Evolutionary conservation across 2,113 vertebrate genomes (phyloP).

Genomic region (Dromas ardeola): DNA sequence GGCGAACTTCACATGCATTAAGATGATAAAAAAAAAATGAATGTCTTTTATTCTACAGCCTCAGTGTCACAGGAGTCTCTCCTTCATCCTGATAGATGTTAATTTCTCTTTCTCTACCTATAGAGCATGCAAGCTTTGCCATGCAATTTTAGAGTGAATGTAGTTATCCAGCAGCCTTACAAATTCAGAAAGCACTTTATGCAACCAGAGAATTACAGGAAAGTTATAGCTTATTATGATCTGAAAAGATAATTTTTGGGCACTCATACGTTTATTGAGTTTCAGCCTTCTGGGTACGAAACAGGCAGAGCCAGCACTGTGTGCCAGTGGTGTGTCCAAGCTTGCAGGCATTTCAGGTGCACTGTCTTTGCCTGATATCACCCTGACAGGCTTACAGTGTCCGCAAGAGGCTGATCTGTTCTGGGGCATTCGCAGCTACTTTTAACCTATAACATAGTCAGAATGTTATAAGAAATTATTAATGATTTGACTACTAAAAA

Average conservation of each 20-base stretch:
- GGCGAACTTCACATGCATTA: background rate
- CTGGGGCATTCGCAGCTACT: background rate
- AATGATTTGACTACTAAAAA: background rate
- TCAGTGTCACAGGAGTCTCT: background rate
- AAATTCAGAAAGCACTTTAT: background rate
- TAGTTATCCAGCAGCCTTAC: background rate
- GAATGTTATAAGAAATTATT: background rate
- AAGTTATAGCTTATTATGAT: background rate
- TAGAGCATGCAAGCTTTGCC: background rate
- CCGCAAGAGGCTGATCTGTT: background rate
- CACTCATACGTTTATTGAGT: background rate
- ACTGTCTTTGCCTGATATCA: accelerated
- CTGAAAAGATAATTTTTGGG: background rate
- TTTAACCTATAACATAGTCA: background rate
- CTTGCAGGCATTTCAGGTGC: background rate
- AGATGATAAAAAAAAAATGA: background rate
- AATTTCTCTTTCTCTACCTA: background rate
- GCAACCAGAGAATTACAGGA: background rate
- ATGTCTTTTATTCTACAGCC: background rate
- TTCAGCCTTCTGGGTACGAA: background rate
- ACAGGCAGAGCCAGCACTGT: background rate
- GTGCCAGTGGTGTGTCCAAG: background rate
- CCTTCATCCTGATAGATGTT: background rate
- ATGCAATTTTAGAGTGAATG: background rate
- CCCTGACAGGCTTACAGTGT: background rate